phyloP scores from a whole-genome alignment of 2,113 vertebrate genomes.

The Henicopernis longicauda region DNA sequence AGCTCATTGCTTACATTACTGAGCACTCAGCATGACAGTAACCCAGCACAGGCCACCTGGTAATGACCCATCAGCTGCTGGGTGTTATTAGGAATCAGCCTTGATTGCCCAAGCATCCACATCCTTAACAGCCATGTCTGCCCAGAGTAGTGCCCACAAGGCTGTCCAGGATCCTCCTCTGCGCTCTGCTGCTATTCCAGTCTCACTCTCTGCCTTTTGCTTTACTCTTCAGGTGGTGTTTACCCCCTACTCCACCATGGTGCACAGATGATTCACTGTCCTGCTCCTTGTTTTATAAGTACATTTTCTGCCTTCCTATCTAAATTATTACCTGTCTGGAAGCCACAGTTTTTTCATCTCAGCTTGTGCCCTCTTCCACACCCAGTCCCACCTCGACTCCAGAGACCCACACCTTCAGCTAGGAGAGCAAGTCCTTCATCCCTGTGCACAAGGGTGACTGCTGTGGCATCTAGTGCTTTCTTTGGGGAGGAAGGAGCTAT shows the following conservation, averaged over 20 bases:
- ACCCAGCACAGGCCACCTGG: background rate
- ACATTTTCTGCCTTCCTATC: background rate
- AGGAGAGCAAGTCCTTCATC: background rate
- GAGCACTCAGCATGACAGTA: background rate
- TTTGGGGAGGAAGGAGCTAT: background rate
- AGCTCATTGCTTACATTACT: background rate
- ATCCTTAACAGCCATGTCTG: background rate
- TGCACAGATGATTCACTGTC: background rate
- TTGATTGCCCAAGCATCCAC: background rate
- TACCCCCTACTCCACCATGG: background rate
- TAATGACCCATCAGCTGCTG: background rate
- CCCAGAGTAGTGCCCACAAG: accelerated
- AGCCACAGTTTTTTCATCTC: background rate
- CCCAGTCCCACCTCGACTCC: background rate
- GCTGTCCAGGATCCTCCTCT: background rate
- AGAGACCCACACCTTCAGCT: background rate
- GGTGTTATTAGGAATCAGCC: background rate
- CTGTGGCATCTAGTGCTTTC: background rate
- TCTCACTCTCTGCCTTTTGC: background rate
- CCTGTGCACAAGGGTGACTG: background rate
- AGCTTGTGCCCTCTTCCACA: background rate
- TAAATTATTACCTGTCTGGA: background rate
- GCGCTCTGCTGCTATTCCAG: background rate
- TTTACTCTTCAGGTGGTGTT: background rate
- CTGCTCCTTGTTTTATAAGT: background rate